A percentile compares a stretch with the other conserved stretches of the same genome.
phyloP scores from a whole-genome alignment of 1,140 invertebrate species.

The Grapholita molesta region DNA sequence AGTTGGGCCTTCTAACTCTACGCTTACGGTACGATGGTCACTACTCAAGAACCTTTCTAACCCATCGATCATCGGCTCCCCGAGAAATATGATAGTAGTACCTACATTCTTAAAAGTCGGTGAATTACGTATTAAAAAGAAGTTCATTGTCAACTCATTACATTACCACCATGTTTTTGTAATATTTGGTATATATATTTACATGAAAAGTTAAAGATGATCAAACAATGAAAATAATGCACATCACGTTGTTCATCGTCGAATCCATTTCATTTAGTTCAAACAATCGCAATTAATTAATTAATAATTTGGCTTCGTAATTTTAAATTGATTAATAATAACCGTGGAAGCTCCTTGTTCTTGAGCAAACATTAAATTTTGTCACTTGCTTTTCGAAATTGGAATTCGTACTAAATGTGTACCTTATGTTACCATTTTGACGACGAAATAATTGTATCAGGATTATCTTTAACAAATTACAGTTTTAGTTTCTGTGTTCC shows the following conservation, averaged over 20 bases:
- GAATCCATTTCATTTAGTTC: conserved; percentile 2
- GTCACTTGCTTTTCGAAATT: not conserved
- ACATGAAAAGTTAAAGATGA: conserved; percentile 8
- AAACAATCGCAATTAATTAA: conserved; percentile 8
- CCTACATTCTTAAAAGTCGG: too few relatives aligned
- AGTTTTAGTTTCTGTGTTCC: not conserved
- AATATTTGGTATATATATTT: not conserved
- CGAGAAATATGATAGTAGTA: too few relatives aligned
- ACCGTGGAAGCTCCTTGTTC: conserved; percentile 4
- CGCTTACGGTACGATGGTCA: too few relatives aligned
- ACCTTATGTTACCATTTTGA: not conserved
- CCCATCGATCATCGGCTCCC: too few relatives aligned
- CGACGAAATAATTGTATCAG: not conserved
- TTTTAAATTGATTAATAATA: not conserved
- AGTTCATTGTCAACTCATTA: not conserved
- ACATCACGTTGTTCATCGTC: not conserved
- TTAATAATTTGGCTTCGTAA: not conserved
- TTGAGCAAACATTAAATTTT: conserved; percentile 14
- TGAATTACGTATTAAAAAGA: too few relatives aligned
- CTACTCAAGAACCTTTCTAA: too few relatives aligned
- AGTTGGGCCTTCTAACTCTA: too few relatives aligned
- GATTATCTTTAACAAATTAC: not conserved
- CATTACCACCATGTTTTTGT: not conserved
- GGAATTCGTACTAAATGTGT: not conserved
- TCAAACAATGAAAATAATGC: conserved; percentile 11